Evolutionary conservation across 2,797 vertebrate genomes (phyloP), one percentile per base, ranked within the genome.

Genomic region (Hoplostethus mediterraneus): DNA sequence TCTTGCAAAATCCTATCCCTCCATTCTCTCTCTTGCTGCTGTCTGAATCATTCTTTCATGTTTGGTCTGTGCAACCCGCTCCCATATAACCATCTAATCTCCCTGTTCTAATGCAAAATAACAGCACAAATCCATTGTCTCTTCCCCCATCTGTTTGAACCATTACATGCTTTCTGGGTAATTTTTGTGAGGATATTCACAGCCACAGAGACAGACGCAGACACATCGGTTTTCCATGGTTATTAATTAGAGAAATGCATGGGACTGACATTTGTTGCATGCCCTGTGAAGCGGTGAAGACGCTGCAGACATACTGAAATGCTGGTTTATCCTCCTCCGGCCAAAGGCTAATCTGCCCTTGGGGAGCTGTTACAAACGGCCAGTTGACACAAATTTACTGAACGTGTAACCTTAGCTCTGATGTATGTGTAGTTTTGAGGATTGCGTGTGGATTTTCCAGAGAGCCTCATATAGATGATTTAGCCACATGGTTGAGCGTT

Each of bases 301-400:
- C 61, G 17, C 77, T 6, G 2, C 57, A 77, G 72, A 81, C 75
- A 67, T 31, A 60, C 62, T 9, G 54, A 80, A 60, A 62, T 59
- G 71, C 60, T 73, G 66, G 25, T 85, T 86, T 79, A 82, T 77
- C 62, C 30, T 79, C 69, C 47, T 67, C 44, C 36, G 77, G 63
- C 78, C 68, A 75, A 70, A 79, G 83, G 85, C 73, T 91, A 89
- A 92, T 83, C 66, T 73, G 75, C 79, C 91, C 79, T 42, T 21
- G 10, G 88, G 89, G 90, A 89, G 66, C 77, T 49, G 49, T 88
- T 79, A 79, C 56, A 30, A 71, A 63, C 65, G 58, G 67, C 71
- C 60, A 55, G 76, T 67, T 79, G 82, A 88, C 86, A 72, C 60
- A 70, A 80, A 80, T 86, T 82, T 84, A 85, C 72, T 80, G 58